Conservation (phyloP, 2,888 invertebrate genomes). For the Eristalis tenax region DNA sequence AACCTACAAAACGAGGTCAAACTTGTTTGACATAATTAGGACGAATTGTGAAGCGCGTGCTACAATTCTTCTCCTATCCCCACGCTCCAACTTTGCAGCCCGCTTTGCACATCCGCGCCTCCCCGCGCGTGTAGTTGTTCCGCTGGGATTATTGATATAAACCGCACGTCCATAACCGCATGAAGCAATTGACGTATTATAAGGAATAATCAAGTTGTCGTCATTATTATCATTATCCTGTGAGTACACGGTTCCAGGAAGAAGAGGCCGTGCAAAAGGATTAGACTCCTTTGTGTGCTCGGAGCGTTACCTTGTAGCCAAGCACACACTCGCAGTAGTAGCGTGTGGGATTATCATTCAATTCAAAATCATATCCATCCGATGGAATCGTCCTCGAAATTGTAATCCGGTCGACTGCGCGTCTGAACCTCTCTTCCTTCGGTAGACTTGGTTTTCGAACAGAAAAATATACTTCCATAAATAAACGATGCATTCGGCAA, state of each 20-base stretch:
- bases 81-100: not conserved
- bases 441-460: not conserved
- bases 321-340: not conserved
- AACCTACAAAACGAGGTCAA: conserved; percentile 1
- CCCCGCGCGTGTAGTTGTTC: not conserved
- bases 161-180: conserved; percentile 9
- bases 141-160: not conserved
- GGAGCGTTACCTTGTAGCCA: no score
- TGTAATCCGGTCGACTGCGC: no score
- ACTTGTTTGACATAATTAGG: conserved; percentile 25
- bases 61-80: not conserved
- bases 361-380: not conserved
- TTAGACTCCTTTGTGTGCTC: conserved; percentile 7
- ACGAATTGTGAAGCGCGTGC: not conserved
- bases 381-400: not conserved
- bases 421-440: no score
- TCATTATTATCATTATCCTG: conserved; percentile 32
- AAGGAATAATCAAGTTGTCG: conserved; percentile 39
- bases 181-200: conserved; percentile 38
- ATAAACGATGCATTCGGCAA: not conserved
- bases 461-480: not conserved
- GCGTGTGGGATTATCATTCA: not conserved
- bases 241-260: conserved; percentile 8
- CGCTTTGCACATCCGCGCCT: not conserved
- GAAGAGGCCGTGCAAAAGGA: not conserved